Evolutionary conservation across 2,113 vertebrate species (phyloP).

Genomic region (Todiramphus chloris): DNA sequence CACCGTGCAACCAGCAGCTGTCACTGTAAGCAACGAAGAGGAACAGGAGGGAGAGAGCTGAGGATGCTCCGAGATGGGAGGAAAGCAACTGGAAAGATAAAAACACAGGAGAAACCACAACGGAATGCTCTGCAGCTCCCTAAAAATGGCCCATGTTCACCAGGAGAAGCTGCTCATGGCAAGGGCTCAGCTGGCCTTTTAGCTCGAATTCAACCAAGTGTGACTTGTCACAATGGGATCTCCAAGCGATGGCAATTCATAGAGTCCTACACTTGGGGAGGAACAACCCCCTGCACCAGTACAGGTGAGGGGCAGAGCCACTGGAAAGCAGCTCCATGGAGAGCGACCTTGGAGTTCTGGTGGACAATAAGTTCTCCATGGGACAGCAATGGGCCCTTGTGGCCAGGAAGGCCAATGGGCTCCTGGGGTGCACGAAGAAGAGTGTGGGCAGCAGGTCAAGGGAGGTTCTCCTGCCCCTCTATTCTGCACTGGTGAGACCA

Average conservation of each 20-base stretch:
- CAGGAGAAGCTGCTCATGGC: not conserved
- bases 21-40: conserved; percentile 23
- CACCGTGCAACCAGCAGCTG: conserved; percentile 40
- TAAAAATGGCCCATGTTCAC: not conserved
- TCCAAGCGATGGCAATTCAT: not conserved
- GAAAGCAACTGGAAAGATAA: conserved; percentile 42
- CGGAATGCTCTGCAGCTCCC: conserved; percentile 24
- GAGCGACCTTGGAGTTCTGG: too few relatives aligned
- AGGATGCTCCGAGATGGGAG: not conserved
- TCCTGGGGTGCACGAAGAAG: too few relatives aligned
- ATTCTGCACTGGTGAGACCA: too few relatives aligned
- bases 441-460: too few relatives aligned
- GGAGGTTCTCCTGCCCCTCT: too few relatives aligned
- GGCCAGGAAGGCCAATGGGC: too few relatives aligned
- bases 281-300: too few relatives aligned
- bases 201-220: not conserved
- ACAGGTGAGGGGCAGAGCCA: too few relatives aligned
- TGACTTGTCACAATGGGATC: not conserved
- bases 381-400: too few relatives aligned
- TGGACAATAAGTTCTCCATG: too few relatives aligned
- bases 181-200: not conserved
- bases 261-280: too few relatives aligned
- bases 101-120: not conserved
- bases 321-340: too few relatives aligned
- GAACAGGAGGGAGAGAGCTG: not conserved